Evolutionary conservation across 2,888 invertebrate genomes (phyloP), one percentile per base, ranked within the genome.

Genomic region (Mellilla xanthometata): DNA sequence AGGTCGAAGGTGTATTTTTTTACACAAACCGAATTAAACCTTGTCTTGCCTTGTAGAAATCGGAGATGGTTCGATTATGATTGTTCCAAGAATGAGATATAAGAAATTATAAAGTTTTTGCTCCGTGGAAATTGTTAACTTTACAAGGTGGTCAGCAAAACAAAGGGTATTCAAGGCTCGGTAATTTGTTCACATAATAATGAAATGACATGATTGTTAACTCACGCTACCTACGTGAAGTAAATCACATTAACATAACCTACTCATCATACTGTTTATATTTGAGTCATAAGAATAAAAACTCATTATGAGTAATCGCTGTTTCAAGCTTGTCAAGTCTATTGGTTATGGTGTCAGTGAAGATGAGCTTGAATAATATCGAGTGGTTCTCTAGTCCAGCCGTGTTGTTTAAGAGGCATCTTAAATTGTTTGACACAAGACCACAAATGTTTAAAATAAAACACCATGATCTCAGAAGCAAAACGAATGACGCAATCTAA

Each of bases 191-290:
- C 35, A 34, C 28, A 44, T 45, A 35, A 47, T 39, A 38, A 52
- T 42, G 33, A 38, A 42, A 39, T 35, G 49, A 44, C 32, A 36
- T 38, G 31, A 51, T 49, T 51, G 40, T 51, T 47, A 50, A 49
- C 52, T 49, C 45, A 35, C 27, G 29, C 39, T 32, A 12, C 13
- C 3, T 24, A 30, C 22, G 44, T 51, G 44, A 57, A 46, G 45
- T 53, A 52, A 51, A 26, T 19, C 36, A 42, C 47, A 54, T 57
- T 51, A 49, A 28, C 52, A 54, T 52, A 39, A 29, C 7, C n/a
- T n/a, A 49, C 40, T 43, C 52, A 42, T 39, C 43, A 40, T 33
- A 30, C 39, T 52, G 47, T 53, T 51, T 48, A 46, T 50, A 50
- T 48, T 42, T 13, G 41, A 32, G 10, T 42, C 38, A 24, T 32